Conservation (phyloP, 2,113 vertebrate species). For the Muscicapa adusta region DNA sequence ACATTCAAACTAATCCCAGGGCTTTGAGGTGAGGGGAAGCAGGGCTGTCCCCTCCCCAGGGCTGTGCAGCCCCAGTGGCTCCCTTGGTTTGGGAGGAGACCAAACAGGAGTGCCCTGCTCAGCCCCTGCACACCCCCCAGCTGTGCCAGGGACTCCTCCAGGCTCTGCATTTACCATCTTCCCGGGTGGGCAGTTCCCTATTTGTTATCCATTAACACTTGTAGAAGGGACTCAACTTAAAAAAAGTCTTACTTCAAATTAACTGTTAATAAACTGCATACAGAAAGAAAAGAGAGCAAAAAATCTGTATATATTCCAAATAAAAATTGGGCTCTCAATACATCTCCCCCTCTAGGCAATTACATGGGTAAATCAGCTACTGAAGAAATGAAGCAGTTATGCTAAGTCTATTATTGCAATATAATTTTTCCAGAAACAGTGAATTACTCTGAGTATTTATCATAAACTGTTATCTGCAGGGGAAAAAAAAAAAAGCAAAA, state of each 20-base stretch:
- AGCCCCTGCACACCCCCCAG: background rate
- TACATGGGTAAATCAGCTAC: slow-evolving; percentile 49
- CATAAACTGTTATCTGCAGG: slow-evolving; percentile 17
- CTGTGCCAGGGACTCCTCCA: background rate
- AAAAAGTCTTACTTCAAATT: background rate
- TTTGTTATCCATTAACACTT: background rate
- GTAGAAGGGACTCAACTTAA: background rate
- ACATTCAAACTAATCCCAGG: background rate
- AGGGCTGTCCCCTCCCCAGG: background rate
- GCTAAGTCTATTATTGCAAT: background rate
- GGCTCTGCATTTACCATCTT: background rate
- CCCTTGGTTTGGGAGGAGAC: background rate
- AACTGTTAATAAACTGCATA: background rate
- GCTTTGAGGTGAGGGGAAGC: too few relatives aligned
- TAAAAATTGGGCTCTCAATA: slow-evolving; percentile 10
- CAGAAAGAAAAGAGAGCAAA: background rate
- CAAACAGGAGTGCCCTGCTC: too few relatives aligned
- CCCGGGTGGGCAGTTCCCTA: accelerated
- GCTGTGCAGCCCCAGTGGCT: background rate
- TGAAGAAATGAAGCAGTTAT: slow-evolving; percentile 39
- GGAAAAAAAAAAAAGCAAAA: slow-evolving; percentile 1
- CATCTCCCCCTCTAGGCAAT: slow-evolving; percentile 34
- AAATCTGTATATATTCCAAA: slow-evolving; percentile 1
- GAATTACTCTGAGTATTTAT: slow-evolving; percentile 50
- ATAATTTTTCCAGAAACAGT: slow-evolving; percentile 20